phyloP scores from a whole-genome alignment of 2,113 vertebrate genomes.

The Bolborhynchus lineola region DNA sequence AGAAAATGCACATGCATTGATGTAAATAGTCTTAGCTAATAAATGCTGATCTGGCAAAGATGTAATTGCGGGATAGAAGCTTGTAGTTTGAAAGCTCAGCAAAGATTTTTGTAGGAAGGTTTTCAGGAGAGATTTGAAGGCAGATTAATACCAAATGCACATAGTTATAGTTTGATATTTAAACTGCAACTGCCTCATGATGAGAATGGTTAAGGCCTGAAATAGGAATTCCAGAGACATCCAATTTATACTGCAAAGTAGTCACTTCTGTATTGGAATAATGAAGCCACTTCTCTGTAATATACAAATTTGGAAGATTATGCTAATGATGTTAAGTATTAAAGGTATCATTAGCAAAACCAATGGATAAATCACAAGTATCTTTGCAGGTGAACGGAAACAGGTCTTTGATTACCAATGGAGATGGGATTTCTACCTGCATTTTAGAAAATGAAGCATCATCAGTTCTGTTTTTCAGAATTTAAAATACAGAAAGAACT shows the following conservation, averaged over 20 bases:
- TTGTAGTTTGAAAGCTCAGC: neutral
- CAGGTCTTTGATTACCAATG: neutral
- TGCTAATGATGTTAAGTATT: neutral
- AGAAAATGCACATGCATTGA: neutral
- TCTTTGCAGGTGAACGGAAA: neutral
- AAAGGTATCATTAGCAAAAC: neutral
- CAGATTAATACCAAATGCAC: neutral
- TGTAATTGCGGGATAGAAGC: neutral
- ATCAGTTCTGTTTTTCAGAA: slow-evolving; percentile 3
- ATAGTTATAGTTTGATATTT: neutral
- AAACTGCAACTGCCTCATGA: neutral
- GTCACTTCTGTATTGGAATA: neutral
- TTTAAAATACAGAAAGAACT: neutral
- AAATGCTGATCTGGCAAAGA: neutral
- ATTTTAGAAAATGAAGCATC: neutral
- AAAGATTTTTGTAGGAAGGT: neutral
- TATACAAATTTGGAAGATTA: neutral
- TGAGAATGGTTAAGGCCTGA: neutral
- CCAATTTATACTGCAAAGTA: neutral
- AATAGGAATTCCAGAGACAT: neutral
- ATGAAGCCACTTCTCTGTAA: neutral
- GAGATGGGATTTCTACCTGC: neutral
- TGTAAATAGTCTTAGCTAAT: neutral
- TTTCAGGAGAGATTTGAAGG: neutral
- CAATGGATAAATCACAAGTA: neutral